Evolutionary conservation across 92 coral and sea anemone species (phyloP), one percentile per base, ranked within the genome.

Genomic region (Zoanthus sociatus): DNA sequence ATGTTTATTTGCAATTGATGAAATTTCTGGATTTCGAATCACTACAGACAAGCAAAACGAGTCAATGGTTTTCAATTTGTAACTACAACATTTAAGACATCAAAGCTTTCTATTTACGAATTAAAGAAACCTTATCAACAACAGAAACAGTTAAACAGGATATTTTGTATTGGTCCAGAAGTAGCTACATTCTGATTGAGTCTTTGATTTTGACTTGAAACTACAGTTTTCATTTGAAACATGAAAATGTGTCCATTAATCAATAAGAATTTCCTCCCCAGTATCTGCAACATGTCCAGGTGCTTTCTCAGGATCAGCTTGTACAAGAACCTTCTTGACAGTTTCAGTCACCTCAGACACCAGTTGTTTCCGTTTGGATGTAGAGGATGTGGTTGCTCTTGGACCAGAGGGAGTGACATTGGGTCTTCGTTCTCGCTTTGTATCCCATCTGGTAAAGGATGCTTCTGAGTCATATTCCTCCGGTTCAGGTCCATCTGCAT

Each of bases 61-160:
- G n/a, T n/a, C n/a, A n/a, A n/a, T n/a, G n/a, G n/a, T n/a, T n/a
- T n/a, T n/a, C n/a, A n/a, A n/a, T n/a, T n/a, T n/a, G n/a, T n/a
- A n/a, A n/a, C n/a, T n/a, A n/a, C n/a, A n/a, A n/a, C n/a, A n/a
- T n/a, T n/a, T n/a, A n/a, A n/a, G n/a, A n/a, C n/a, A n/a, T n/a
- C n/a, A n/a, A n/a, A 71, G 46, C 76, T 71, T 71, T 71, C 42
- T 17, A 71, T 71, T 71, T 71, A 21, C 76, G 64, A 56, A 56
- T 14, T 56, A 56, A 56, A 56, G 64, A 56, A 56, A 56, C 64
- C 64, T 56, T 56, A 56, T 56, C n/a, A n/a, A n/a, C n/a, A n/a
- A n/a, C n/a, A n/a, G n/a, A n/a, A n/a, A n/a, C n/a, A n/a, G n/a
- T n/a, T n/a, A n/a, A n/a, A n/a, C n/a, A n/a, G n/a, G n/a, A n/a